Evolutionary conservation across 92 coral and sea anemone species (phyloP).

Genomic region (Paragorgia papillata): DNA sequence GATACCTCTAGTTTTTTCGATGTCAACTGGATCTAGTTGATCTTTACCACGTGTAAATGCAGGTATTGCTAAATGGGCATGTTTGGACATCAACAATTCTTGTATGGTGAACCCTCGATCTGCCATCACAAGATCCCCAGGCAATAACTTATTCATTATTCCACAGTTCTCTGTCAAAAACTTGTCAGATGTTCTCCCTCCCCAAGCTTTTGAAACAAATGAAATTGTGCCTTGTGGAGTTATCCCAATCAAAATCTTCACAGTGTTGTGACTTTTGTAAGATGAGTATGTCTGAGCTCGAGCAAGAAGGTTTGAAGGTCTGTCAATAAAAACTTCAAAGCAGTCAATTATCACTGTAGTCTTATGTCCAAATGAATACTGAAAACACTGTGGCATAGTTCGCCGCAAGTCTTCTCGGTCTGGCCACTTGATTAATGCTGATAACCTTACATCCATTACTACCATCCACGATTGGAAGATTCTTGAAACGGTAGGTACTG

Average conservation of each 20-base stretch:
- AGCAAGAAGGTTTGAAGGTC: conserved; percentile 25
- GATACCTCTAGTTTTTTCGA: conserved; percentile 21
- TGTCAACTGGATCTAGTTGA: conserved; percentile 14
- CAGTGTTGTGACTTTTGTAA: no score
- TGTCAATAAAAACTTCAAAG: conserved; percentile 27
- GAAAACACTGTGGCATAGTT: conserved; percentile 47
- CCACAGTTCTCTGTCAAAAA: neutral
- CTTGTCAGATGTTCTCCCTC: neutral
- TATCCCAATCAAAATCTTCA: conserved; percentile 6
- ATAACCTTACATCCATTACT: conserved; percentile 30
- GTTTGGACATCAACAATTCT: neutral
- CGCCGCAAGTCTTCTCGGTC: conserved; percentile 23
- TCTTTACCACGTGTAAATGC: conserved; percentile 7
- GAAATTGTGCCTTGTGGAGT: conserved; percentile 20
- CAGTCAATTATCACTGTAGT: conserved; percentile 42
- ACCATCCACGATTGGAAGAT: conserved; percentile 22
- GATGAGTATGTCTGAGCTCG: no score
- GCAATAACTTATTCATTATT: neutral
- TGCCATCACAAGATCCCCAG: neutral
- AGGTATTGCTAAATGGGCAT: neutral
- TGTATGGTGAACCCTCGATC: neutral
- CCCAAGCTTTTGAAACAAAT: conserved; percentile 6
- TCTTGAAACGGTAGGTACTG: conserved; percentile 33
- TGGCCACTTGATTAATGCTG: conserved; percentile 20
- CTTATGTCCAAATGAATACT: conserved; percentile 5